Evolutionary conservation across 2,113 vertebrate species (phyloP).

Genomic region (Hemicordylus capensis): DNA sequence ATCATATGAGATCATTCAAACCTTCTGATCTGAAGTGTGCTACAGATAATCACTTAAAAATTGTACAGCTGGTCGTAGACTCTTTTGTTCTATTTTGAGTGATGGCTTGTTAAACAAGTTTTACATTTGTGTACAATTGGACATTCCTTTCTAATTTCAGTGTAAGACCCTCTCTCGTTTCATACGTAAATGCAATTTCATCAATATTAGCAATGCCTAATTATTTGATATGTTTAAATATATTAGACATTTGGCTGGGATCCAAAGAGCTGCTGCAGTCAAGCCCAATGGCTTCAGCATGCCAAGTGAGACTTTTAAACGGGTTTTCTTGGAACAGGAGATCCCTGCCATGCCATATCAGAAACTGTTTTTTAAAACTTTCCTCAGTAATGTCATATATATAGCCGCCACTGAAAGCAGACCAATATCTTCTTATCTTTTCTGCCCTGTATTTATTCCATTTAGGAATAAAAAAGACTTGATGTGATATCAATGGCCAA

Average conservation of each 20-base stretch:
- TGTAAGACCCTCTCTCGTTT: conserved; percentile 12
- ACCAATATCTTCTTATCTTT: background rate
- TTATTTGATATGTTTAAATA: background rate
- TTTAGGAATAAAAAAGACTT: background rate
- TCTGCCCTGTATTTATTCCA: too few species aligned
- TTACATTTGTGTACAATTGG: background rate
- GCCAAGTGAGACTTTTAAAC: background rate
- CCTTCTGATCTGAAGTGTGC: background rate
- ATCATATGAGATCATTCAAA: background rate
- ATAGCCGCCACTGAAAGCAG: background rate
- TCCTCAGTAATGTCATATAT: background rate
- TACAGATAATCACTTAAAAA: background rate
- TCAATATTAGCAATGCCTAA: conserved; percentile 15
- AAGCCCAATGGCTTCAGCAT: background rate
- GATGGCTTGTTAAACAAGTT: background rate
- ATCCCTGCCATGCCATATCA: background rate
- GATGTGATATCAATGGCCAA: background rate
- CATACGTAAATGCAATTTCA: conserved; percentile 29
- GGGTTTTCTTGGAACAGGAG: background rate
- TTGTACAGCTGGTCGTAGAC: background rate
- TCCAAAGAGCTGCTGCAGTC: background rate
- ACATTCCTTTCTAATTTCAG: background rate
- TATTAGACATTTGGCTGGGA: background rate
- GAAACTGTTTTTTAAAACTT: background rate
- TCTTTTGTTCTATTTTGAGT: background rate